Percentiles rank a stretch among this genome's conserved stretches.
phyloP scores from a whole-genome alignment of 2,888 invertebrate species.

The Celastrina argiolus region DNA sequence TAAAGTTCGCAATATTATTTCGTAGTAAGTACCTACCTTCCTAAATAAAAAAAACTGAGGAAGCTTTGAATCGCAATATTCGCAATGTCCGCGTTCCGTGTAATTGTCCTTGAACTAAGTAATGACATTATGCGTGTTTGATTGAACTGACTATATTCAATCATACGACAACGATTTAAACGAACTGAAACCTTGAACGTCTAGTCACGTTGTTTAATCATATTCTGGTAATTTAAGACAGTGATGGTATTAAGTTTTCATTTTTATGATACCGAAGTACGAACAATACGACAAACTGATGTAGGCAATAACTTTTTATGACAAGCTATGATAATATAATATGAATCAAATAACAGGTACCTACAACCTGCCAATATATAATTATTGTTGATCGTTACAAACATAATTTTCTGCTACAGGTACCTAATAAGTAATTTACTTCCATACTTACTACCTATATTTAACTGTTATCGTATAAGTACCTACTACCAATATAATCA shows the following conservation, averaged over 20 bases:
- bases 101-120: neutral
- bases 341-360: too few relatives aligned
- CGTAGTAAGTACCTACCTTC: too few relatives aligned
- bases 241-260: neutral
- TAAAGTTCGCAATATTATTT: neutral
- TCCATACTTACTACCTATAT: too few relatives aligned
- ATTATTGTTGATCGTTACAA: too few relatives aligned
- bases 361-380: too few relatives aligned
- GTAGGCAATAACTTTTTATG: neutral
- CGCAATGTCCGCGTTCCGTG: neutral
- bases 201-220: neutral
- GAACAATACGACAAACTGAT: neutral
- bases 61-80: neutral
- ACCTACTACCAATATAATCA: too few relatives aligned
- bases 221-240: neutral
- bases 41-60: neutral
- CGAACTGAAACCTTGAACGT: neutral
- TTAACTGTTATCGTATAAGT: too few relatives aligned
- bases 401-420: too few relatives aligned
- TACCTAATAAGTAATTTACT: too few relatives aligned
- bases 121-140: neutral
- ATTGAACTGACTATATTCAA: neutral
- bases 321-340: neutral
- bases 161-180: neutral
- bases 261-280: neutral